phyloP scores from a whole-genome alignment of 2,888 invertebrate species.

The Coronaproctus castanopsis region DNA sequence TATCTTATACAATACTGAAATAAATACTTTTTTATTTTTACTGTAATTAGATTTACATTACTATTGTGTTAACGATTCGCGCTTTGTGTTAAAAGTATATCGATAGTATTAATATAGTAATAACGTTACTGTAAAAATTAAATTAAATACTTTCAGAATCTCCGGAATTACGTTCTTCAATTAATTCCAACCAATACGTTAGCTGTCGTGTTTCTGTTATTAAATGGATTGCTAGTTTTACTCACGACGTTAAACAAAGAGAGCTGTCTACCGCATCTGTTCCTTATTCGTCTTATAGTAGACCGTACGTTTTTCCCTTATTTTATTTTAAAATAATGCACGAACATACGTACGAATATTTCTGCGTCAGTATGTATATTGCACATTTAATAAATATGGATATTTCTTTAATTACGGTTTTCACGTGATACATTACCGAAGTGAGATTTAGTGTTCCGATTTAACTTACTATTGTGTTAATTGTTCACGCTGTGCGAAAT shows the following conservation, averaged over 20 bases:
- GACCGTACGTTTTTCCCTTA: neutral
- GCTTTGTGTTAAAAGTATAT: conserved; percentile 3
- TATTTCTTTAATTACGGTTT: too few species aligned
- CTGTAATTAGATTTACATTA: neutral
- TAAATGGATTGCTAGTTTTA: conserved; percentile 72
- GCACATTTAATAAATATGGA: too few species aligned
- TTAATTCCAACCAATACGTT: conserved; percentile 29
- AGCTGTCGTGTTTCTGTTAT: conserved; percentile 66
- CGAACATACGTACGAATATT: too few species aligned
- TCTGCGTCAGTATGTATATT: too few species aligned
- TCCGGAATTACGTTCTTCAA: conserved; percentile 46
- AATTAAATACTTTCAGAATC: conserved; percentile 33
- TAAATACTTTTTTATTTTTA: neutral
- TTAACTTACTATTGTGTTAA: too few species aligned
- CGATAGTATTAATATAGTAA: too few species aligned
- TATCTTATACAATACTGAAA: too few species aligned
- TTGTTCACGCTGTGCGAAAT: too few species aligned
- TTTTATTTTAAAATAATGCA: too few species aligned
- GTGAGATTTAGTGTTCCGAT: too few species aligned
- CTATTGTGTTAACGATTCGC: neutral
- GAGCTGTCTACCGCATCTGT: neutral
- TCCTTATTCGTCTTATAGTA: neutral
- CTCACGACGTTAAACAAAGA: conserved; percentile 35
- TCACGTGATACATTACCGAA: too few species aligned
- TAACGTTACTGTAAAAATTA: neutral